A percentile compares a stretch with the other conserved stretches of the same genome.
These are phyloP conservation scores for Lontra canadensis DNA, from an alignment of 2,113 vertebrate species.

Conservation along the genomic window DNA sequence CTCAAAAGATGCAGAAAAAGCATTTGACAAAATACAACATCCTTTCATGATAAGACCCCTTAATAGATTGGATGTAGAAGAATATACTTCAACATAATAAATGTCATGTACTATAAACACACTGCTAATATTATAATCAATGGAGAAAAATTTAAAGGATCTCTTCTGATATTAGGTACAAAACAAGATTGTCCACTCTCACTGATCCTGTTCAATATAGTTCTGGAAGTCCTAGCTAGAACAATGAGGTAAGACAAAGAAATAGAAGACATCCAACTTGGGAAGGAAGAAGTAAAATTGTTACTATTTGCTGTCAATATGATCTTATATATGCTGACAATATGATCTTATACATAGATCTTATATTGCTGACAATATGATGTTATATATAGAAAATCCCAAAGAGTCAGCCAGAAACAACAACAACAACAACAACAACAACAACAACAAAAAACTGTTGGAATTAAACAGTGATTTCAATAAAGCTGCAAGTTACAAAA, in stretches of 20 bases:
- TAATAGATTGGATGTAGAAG: background rate
- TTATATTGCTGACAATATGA: background rate
- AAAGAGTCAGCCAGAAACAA: background rate
- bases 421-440: too few species aligned
- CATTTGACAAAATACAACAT: background rate
- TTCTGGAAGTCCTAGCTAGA: background rate
- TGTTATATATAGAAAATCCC: background rate
- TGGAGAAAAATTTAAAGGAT: background rate
- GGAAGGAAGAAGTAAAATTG: background rate
- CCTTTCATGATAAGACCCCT: background rate
- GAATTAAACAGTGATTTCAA: background rate
- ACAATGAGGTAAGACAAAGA: background rate
- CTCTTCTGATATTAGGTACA: background rate
- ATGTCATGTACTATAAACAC: background rate
- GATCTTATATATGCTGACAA: background rate
- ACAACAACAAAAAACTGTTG: background rate
- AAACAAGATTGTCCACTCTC: background rate
- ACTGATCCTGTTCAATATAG: background rate
- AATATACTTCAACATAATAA: background rate
- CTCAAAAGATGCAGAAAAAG: background rate
- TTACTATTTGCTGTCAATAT: background rate
- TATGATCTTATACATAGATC: background rate
- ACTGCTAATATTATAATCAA: background rate
- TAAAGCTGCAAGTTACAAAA: background rate
- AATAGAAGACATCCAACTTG: background rate